Base-by-base conservation (phyloP, 2,888 invertebrate genomes). In the Tetheella fluctuosa region DNA sequence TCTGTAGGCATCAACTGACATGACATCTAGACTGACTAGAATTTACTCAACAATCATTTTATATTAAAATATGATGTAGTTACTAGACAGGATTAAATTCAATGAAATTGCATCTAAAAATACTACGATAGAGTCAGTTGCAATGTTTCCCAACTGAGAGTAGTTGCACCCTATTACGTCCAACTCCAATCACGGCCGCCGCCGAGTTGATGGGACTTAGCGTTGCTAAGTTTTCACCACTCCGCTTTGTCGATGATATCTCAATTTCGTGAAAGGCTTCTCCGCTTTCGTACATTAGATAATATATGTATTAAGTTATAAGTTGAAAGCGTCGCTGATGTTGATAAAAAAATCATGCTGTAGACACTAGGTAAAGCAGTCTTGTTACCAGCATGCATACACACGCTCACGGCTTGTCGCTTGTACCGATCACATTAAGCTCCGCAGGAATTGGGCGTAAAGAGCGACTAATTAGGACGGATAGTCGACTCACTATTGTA, bases 221-320 rank as follows among this genome's bases (percentile, higher is more conserved):
- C 91, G 82, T 90, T 92, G 81, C 84, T 91, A 92, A 85, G 91
- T 86, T 90, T 91, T 92, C 92, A 82, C 80, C 79, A 83, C 82
- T 87, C 80, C 77, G 81, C 81, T 83, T 77, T 76, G 76, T 73
- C 74, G 67, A 80, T 83, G 84, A 86, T 87, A 90, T 88, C 87
- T 88, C 87, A 82, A 86, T 87, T 89, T 83, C 79, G 80, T 75
- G 80, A 84, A 73, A 74, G 88, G 86, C 77, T 89, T 90, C 86
- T 4, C 74, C 82, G 86, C 83, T 84, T 78, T 74, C 73, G 79
- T 77, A 81, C 76, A 83, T 83, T 89, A n/a, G n/a, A n/a, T n/a
- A 88, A 89, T 85, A 85, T 84, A 78, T 74, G 65, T 67, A 64
- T 70, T 77, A 80, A 87, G 82, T 79, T 75, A 83, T 70, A 76